A percentile compares a stretch with the other conserved stretches of the same genome.
phyloP scores from a whole-genome alignment of 2,888 invertebrate genomes.

The Lysandra bellargus region DNA sequence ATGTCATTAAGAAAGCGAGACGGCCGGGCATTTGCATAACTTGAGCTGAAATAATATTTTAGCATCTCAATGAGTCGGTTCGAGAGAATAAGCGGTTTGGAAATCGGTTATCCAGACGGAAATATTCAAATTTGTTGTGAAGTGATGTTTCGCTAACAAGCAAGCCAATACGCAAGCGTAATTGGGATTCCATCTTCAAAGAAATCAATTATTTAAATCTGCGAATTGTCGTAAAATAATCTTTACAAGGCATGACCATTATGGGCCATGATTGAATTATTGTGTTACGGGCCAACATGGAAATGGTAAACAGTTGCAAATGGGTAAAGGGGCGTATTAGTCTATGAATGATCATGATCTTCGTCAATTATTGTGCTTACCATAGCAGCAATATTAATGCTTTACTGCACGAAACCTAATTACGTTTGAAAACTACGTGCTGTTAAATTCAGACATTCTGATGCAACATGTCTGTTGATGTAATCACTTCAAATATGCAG shows the following conservation, averaged over 20 bases:
- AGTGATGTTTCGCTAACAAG: slow-evolving; percentile 29
- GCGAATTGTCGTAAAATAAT: neutral
- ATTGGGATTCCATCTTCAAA: slow-evolving; percentile 3
- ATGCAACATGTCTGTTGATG: slow-evolving; percentile 38
- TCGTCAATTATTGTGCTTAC: too few relatives aligned
- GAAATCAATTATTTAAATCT: slow-evolving; percentile 19
- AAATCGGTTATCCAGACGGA: slow-evolving; percentile 32
- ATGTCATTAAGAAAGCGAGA: slow-evolving; percentile 42
- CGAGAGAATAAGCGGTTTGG: slow-evolving; percentile 37
- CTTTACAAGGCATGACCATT: neutral
- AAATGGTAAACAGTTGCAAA: too few relatives aligned
- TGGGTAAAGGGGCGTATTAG: too few relatives aligned
- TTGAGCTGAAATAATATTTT: slow-evolving; percentile 40
- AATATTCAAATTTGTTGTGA: slow-evolving; percentile 32
- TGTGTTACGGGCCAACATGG: too few relatives aligned
- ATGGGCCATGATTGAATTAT: neutral
- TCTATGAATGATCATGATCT: too few relatives aligned
- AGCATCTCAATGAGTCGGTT: slow-evolving; percentile 40
- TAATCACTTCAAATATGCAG: slow-evolving; percentile 39
- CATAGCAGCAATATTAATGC: neutral
- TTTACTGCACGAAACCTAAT: neutral
- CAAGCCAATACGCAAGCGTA: slow-evolving; percentile 4
- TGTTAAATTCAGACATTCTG: neutral
- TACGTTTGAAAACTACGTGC: neutral
- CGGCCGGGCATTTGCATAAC: slow-evolving; percentile 38